These are phyloP conservation scores for Oceanodroma tethys DNA, from an alignment of 2,113 vertebrate genomes.

Conservation along the genomic window DNA sequence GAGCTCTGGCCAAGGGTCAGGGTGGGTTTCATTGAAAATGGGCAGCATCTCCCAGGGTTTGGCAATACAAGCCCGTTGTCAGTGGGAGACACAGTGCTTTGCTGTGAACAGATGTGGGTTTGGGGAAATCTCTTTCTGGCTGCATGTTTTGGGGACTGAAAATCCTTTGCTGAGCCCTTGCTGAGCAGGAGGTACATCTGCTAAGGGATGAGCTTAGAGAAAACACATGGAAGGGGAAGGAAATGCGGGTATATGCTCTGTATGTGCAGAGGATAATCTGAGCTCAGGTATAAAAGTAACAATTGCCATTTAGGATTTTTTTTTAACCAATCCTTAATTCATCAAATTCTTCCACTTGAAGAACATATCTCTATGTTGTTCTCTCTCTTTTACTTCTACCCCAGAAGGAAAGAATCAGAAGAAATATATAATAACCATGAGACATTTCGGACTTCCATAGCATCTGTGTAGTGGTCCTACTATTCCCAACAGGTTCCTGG, in stretches of 20 bases:
- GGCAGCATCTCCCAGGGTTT: neutral
- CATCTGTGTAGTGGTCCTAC: neutral
- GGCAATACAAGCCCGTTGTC: neutral
- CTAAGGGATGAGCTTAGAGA: neutral
- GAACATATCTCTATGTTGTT: neutral
- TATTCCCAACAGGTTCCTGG: neutral
- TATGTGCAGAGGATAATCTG: neutral
- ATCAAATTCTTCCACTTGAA: neutral
- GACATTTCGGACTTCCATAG: neutral
- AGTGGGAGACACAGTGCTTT: neutral
- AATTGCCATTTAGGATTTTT: accelerated
- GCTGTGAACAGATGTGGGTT: neutral
- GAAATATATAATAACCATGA: neutral
- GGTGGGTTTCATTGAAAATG: neutral
- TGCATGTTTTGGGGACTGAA: neutral
- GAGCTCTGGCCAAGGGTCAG: neutral
- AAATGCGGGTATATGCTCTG: neutral
- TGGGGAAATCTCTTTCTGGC: neutral
- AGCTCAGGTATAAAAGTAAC: neutral
- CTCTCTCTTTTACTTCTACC: neutral
- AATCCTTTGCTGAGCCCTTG: neutral
- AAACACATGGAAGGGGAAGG: neutral
- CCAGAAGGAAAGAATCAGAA: neutral
- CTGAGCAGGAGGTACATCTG: neutral
- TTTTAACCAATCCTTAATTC: neutral